Evolutionary conservation across 1,140 invertebrate genomes (phyloP), one percentile per base, ranked within the genome.

Genomic region (Trinorchestia longiramus): DNA sequence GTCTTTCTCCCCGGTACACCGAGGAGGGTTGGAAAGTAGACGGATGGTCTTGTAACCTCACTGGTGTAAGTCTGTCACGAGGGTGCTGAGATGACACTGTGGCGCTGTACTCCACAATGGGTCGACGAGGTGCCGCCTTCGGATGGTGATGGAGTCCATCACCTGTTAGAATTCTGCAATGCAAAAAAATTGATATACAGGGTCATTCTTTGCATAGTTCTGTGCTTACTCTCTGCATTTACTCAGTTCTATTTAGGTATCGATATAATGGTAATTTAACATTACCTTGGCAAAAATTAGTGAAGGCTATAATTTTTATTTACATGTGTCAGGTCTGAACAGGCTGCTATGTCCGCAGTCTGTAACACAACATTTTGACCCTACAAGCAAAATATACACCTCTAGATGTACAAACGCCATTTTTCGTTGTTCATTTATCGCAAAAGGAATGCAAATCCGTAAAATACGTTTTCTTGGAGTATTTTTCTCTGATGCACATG

Each of bases 121-220:
- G 88, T 4, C 88, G 88, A 0, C 88, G 88, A 42, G 88, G 41
- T 36, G 88, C 36, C 11, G 43, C n/a, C n/a, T 90, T 1, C 62
- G 15, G 88, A 41, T 77, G 62, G 62, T 77, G 62, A 1, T 77
- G 47, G 47, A 6, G n/a, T 42, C 41, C 43, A 11, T 90, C 88
- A 42, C 88, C 88, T 36, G 88, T 90, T 42, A 90, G 88, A 42
- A 90, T 90, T 90, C 88, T 90, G 88, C n/a, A 90, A 90, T 42
- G 43, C 41, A 28, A 42, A 77, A 77, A 77, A 23, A 23, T 77
- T 77, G 47, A 77, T 77, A 36, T 77, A 77, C 15, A 11, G 15
- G 62, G 3, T 19, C 28, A 36, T 3, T 11, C 62, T 19, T 36
- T 36, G 62, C 8, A 15, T 23, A 28, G 36, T 19, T 53, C 47